Percentiles rank a stretch among this genome's conserved stretches.
Evolutionary conservation across 2,888 invertebrate species (phyloP).

Genomic region (Clanis bilineata): DNA sequence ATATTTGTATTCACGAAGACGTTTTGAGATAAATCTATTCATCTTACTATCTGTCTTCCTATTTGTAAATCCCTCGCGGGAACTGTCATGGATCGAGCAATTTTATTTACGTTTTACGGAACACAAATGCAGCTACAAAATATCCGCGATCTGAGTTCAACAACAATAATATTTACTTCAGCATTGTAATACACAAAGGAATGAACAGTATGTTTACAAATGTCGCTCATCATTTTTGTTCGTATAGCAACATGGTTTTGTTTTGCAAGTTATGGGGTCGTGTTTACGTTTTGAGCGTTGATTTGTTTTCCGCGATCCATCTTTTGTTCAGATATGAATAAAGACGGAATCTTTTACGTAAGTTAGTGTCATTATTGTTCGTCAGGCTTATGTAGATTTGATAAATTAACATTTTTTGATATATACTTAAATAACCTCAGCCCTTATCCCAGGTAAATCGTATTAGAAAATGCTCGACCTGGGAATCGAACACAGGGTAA

Average conservation of each 20-base stretch:
- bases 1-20: slow-evolving; percentile 3
- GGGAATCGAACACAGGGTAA: too few relatives aligned
- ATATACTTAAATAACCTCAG: too few relatives aligned
- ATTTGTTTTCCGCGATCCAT: neutral
- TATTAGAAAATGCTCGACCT: too few relatives aligned
- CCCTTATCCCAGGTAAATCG: too few relatives aligned
- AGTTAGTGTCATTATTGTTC: neutral
- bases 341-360: neutral
- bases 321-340: neutral
- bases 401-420: too few relatives aligned
- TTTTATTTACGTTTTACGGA: slow-evolving; percentile 15
- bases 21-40: slow-evolving; percentile 1
- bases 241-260: neutral
- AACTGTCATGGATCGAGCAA: slow-evolving; percentile 6
- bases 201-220: slow-evolving; percentile 9
- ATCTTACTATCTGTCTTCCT: neutral
- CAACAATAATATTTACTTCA: slow-evolving; percentile 18
- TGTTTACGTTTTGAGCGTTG: neutral
- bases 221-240: slow-evolving; percentile 1
- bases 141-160: slow-evolving; percentile 9
- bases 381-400: neutral
- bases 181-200: slow-evolving; percentile 11
- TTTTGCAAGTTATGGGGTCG: neutral
- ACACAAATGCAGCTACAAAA: slow-evolving; percentile 9
- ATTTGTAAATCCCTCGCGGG: slow-evolving; percentile 7